Conservation (phyloP, 1,140 invertebrate species). For the Dendroctonus ponderosae region DNA sequence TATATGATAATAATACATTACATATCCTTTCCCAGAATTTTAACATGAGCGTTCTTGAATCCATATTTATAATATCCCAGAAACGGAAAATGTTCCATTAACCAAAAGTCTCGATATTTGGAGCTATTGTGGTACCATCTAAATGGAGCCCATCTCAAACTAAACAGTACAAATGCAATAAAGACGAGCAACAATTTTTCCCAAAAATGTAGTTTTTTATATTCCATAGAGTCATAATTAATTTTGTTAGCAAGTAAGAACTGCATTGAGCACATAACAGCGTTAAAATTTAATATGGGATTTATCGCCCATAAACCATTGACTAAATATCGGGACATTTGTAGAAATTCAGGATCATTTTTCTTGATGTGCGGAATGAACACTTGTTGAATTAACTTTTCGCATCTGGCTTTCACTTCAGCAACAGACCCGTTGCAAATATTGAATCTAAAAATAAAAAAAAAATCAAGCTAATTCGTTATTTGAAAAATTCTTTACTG, state of each 20-base stretch:
- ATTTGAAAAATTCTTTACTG: background rate
- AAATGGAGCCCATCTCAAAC: constrained; percentile 29
- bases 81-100: constrained; percentile 45
- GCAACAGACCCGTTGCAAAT: constrained; percentile 43
- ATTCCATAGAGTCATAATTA: constrained; percentile 1
- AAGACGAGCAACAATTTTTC: constrained; percentile 18
- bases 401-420: constrained; percentile 45
- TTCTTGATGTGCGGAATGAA: constrained; percentile 37
- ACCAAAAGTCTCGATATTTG: constrained; percentile 38
- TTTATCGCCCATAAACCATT: constrained; percentile 43
- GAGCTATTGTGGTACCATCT: constrained; percentile 36
- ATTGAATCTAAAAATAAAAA: constrained; percentile 42
- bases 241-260: constrained; percentile 22
- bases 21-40: too few species aligned
- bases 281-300: constrained; percentile 38
- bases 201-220: constrained; percentile 13
- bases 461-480: background rate
- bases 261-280: constrained; percentile 14
- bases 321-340: constrained; percentile 40
- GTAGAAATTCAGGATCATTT: constrained; percentile 40
- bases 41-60: constrained; percentile 2
- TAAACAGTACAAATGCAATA: background rate
- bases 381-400: constrained; percentile 38
- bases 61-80: constrained; percentile 44
- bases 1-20: too few species aligned